phyloP scores from a whole-genome alignment of 2,797 vertebrate genomes.

The Sebastes trivittatus region DNA sequence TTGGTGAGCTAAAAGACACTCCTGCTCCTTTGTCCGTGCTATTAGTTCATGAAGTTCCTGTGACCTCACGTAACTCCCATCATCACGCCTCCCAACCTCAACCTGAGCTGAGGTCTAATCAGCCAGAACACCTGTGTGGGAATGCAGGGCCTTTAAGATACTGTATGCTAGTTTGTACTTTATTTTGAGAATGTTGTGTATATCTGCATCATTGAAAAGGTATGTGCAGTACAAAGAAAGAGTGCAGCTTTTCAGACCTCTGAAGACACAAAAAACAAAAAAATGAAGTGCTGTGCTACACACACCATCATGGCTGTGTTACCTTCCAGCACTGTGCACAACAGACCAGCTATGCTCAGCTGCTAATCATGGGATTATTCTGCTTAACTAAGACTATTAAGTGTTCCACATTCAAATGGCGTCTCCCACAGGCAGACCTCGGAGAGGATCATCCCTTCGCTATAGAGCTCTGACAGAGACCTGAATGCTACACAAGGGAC shows the following conservation, averaged over 20 bases:
- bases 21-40: not conserved
- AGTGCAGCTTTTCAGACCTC: not conserved
- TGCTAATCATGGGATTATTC: constrained; percentile 79
- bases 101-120: not conserved
- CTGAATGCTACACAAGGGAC: constrained; percentile 10
- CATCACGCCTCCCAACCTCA: not conserved
- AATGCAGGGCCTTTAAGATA: not conserved
- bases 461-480: constrained; percentile 31
- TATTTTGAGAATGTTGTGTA: not conserved
- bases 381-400: constrained; percentile 78
- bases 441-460: constrained; percentile 65
- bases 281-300: not conserved
- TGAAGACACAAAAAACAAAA: not conserved
- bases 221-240: not conserved
- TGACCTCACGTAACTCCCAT: not conserved
- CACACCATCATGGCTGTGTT: not conserved
- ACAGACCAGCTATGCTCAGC: constrained; percentile 56
- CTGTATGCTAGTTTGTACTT: not conserved
- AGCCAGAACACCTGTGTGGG: not conserved
- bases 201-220: not conserved
- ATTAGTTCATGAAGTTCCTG: not conserved
- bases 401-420: constrained; percentile 69
- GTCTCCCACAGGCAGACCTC: constrained; percentile 68
- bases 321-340: constrained; percentile 26
- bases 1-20: too few relatives aligned